phyloP scores from a whole-genome alignment of 2,888 invertebrate species.

The Sinohyriopsis cumingii region DNA sequence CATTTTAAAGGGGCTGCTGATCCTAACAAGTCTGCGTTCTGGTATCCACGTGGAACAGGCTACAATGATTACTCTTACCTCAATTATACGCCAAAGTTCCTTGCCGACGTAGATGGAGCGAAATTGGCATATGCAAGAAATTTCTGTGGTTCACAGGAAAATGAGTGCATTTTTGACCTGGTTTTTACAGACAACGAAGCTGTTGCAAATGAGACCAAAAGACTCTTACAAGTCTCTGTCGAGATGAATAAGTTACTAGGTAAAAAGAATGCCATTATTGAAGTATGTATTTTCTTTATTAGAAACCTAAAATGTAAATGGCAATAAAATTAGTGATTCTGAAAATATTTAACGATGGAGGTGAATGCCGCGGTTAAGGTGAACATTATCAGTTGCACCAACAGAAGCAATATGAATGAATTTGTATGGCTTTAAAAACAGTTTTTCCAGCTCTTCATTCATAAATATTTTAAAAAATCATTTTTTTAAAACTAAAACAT shows the following conservation, averaged over 20 bases:
- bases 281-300: too few relatives aligned
- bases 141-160: not conserved
- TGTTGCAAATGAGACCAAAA: slow-evolving; percentile 1
- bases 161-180: slow-evolving; percentile 9
- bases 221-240: not conserved
- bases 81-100: slow-evolving; percentile 7
- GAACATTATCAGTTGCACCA: too few relatives aligned
- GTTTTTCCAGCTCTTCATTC: too few relatives aligned
- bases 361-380: too few relatives aligned
- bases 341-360: too few relatives aligned
- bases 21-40: not conserved
- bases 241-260: not conserved
- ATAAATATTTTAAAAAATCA: too few relatives aligned
- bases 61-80: not conserved
- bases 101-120: not conserved
- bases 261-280: not conserved
- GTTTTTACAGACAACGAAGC: not conserved
- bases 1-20: slow-evolving; percentile 3
- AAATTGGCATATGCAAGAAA: slow-evolving; percentile 1
- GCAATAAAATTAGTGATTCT: too few relatives aligned
- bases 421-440: too few relatives aligned
- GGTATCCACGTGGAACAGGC: not conserved
- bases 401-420: too few relatives aligned
- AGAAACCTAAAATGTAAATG: too few relatives aligned
- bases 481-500: too few relatives aligned